Percentiles rank a stretch among this genome's conserved stretches.
Conservation (phyloP, 1,140 invertebrate species). For the Euwallacea similis region DNA sequence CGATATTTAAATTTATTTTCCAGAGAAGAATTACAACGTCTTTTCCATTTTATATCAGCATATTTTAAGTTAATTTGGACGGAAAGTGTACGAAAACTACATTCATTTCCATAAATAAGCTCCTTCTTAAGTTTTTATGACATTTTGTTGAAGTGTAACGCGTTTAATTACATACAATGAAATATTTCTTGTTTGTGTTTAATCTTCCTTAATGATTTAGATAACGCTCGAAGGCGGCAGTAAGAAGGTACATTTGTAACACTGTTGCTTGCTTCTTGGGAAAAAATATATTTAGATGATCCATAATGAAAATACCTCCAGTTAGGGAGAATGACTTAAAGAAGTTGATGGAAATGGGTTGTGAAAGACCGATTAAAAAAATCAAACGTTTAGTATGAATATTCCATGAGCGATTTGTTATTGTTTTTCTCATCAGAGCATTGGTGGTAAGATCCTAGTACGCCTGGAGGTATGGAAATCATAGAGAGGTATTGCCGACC, state of each 20-base stretch:
- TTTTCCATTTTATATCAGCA: conserved; percentile 36
- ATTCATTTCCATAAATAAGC: conserved; percentile 34
- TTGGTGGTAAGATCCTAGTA: no score
- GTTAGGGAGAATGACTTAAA: no score
- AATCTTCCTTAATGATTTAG: conserved; percentile 6
- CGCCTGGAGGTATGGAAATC: no score
- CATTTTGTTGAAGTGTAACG: conserved; percentile 14
- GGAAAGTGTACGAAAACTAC: conserved; percentile 35
- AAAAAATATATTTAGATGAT: no score
- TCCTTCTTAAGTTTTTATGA: conserved; percentile 26
- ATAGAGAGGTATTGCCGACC: no score
- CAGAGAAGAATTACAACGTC: conserved; percentile 35
- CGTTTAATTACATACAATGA: conserved; percentile 13
- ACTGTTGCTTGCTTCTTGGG: background rate
- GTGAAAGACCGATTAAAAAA: no score
- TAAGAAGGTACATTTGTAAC: background rate
- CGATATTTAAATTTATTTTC: conserved; percentile 37
- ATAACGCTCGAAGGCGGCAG: background rate
- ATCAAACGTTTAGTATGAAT: no score
- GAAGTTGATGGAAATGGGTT: no score
- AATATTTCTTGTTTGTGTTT: conserved; percentile 18
- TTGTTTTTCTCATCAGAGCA: no score
- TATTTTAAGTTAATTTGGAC: conserved; percentile 35
- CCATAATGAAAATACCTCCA: no score
- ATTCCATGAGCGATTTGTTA: no score